These are phyloP conservation scores for Pogoniulus pusillus DNA, from an alignment of 2,797 vertebrate species.

Conservation along the genomic window DNA sequence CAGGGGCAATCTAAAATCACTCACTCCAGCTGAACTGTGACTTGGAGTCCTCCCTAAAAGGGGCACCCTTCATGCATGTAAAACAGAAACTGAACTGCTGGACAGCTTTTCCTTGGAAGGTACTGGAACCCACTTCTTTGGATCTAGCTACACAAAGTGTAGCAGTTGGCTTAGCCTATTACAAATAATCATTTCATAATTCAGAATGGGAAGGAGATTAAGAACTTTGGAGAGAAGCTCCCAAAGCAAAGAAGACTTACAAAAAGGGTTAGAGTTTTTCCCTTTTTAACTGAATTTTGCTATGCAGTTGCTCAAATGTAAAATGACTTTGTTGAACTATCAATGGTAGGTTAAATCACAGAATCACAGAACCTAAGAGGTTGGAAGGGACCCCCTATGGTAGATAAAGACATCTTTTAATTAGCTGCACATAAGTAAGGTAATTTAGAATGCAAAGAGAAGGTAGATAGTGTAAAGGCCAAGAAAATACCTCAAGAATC, in stretches of 20 bases:
- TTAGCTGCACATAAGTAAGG: not conserved
- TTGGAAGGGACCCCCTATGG: too few species aligned
- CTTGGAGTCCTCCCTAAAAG: not conserved
- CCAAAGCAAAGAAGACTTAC: not conserved
- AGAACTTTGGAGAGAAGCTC: not conserved
- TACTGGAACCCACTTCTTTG: not conserved
- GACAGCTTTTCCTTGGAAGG: not conserved
- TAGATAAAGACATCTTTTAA: not conserved
- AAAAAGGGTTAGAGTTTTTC: not conserved
- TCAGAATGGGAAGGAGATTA: not conserved
- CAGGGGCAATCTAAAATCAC: not conserved
- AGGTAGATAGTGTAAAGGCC: not conserved
- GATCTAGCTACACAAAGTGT: not conserved
- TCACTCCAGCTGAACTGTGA: not conserved
- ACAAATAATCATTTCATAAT: not conserved
- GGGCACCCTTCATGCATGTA: rapidly evolving
- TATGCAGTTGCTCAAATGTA: not conserved
- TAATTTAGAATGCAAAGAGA: not conserved
- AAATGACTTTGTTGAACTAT: not conserved
- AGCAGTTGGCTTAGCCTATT: not conserved
- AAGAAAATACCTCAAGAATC: not conserved
- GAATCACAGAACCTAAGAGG: too few species aligned
- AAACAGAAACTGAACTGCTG: not conserved
- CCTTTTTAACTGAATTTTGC: not conserved
- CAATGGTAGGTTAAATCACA: not conserved